Conservation (phyloP, 2,888 invertebrate species). For the Sussaba pulchella region DNA sequence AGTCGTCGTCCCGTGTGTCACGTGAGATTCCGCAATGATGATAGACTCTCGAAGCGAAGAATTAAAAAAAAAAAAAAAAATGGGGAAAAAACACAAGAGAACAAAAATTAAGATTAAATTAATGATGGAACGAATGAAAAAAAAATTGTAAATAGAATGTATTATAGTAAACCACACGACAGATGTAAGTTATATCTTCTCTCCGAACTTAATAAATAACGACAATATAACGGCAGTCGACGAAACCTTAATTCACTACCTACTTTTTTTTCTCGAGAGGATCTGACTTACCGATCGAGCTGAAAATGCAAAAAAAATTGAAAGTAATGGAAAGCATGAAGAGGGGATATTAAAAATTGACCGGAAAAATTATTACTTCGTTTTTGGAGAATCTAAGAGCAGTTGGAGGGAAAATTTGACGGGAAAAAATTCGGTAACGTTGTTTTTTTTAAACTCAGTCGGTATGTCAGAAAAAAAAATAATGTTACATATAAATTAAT, state of each 20-base stretch:
- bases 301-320: no score
- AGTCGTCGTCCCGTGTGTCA: conserved; percentile 24
- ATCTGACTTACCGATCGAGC: no score
- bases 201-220: conserved; percentile 81
- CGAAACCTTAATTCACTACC: background rate
- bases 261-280: background rate
- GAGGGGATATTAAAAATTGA: no score
- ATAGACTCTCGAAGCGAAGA: conserved; percentile 28
- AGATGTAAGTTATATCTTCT: conserved; percentile 80
- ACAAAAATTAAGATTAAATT: background rate
- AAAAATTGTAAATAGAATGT: conserved; percentile 80
- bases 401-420: no score
- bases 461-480: no score
- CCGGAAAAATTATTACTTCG: no score
- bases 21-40: conserved; percentile 12
- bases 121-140: no score
- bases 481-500: no score
- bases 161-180: conserved; percentile 75
- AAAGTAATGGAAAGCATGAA: no score
- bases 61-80: conserved; percentile 34
- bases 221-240: conserved; percentile 77
- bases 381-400: no score
- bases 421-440: no score
- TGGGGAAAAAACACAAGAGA: background rate
- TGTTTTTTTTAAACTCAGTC: no score